Conservation (phyloP, 2,113 vertebrate genomes). For the Sigmodon hispidus region DNA sequence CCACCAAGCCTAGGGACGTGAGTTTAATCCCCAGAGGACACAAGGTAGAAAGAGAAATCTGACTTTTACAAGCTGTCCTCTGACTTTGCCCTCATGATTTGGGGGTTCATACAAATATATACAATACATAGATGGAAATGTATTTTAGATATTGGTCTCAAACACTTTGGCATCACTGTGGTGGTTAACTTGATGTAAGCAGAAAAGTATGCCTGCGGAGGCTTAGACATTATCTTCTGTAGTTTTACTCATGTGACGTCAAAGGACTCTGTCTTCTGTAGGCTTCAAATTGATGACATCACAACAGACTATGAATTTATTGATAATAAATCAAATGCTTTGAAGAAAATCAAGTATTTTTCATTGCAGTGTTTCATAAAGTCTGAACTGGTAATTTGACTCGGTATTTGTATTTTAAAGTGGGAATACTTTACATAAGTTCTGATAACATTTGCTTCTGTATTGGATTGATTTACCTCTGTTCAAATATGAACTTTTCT, state of each 20-base stretch:
- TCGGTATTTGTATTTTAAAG: conserved; percentile 59
- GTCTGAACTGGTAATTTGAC: conserved; percentile 30
- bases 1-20: not conserved
- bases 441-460: conserved; percentile 60
- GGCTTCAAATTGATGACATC: conserved; percentile 9
- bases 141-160: not conserved
- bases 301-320: conserved; percentile 49
- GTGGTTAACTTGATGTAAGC: conserved; percentile 22
- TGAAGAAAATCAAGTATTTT: conserved; percentile 29
- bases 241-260: conserved; percentile 41
- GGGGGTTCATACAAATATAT: too few relatives aligned
- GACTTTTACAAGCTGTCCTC: not conserved
- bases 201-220: not conserved
- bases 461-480: not conserved
- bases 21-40: not conserved
- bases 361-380: conserved; percentile 47
- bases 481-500: conserved; percentile 34
- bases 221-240: conserved; percentile 34
- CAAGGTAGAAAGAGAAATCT: not conserved
- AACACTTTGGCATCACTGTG: not conserved
- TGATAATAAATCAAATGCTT: conserved; percentile 16
- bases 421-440: conserved; percentile 47
- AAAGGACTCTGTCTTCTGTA: conserved; percentile 25
- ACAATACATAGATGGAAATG: not conserved
- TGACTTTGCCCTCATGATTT: not conserved